Evolutionary conservation across 2,888 invertebrate genomes (phyloP), one percentile per base, ranked within the genome.

Genomic region (Tetramorium bicarinatum): DNA sequence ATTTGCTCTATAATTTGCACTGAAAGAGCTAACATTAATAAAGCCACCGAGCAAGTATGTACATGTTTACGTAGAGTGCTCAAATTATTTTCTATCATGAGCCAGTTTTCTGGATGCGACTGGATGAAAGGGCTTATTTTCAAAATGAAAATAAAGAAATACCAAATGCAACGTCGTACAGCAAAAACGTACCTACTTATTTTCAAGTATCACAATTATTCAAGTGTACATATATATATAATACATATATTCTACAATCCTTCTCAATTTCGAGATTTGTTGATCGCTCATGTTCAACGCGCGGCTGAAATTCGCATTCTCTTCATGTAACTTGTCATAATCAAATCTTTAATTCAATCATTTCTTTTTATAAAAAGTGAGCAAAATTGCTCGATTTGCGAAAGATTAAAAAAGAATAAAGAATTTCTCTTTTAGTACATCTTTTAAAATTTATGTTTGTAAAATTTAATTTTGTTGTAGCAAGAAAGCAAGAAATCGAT

Each of bases 121-220:
- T 67, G n/a, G 29, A 47, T 56, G n/a, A 21, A 34, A 25, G 9
- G 38, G 1, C 41, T 52, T 25, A 13, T 77, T 3, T 1, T 56
- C 18, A 41, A 13, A 64, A n/a, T 11, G 18, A 59, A 82, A 21
- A 49, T 75, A 41, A 61, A 34, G 34, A 66, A 76, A 52, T 67
- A 69, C 64, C 41, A 67, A 81, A 87, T 44, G 49, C 59, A 82
- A 69, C 66, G 25, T 76, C 69, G 52, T 84, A 88, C 86, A 86
- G 80, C 85, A 85, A 82, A 81, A 85, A 67, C 72, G 75, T 89
- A 85, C 81, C 80, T 89, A 90, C 87, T 91, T 91, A 91, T 90
- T 87, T 87, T 62, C 87, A 91, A 92, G 85, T 92, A 92, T 91
- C 92, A 91, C 90, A 91, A 91, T 91, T 83, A 90, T 90, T 74